Conservation (phyloP, 1,140 invertebrate species). For the Lordiphosa collinella region DNA sequence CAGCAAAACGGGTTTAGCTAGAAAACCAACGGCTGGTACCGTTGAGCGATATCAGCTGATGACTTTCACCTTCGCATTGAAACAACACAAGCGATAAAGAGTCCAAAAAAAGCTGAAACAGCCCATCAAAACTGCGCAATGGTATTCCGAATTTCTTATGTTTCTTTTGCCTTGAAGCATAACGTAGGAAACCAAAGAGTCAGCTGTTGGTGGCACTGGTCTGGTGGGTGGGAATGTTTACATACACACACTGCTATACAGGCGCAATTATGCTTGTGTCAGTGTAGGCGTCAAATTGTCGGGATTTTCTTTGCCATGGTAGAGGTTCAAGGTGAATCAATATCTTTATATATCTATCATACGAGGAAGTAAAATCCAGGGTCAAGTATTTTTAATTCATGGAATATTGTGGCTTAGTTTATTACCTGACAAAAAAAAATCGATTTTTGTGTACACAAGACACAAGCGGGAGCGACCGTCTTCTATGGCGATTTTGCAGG, state of each 20-base stretch:
- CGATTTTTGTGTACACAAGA: conserved; percentile 6
- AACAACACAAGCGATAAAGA: conserved; percentile 20
- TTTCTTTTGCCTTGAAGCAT: conserved; percentile 7
- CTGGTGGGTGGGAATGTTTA: conserved; percentile 26
- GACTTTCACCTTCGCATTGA: conserved; percentile 75
- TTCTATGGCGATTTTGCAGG: too few species aligned
- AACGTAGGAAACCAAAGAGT: conserved; percentile 7
- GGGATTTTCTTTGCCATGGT: conserved; percentile 14
- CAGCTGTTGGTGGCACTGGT: conserved; percentile 44
- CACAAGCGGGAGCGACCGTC: too few species aligned
- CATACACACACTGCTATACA: conserved; percentile 17
- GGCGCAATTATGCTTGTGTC: conserved; percentile 7
- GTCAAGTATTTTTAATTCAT: conserved; percentile 22
- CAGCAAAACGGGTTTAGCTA: conserved; percentile 29
- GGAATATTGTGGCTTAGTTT: background rate
- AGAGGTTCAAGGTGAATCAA: conserved; percentile 54
- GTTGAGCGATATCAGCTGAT: conserved; percentile 41
- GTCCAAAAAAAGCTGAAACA: conserved; percentile 1
- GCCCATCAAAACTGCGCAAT: background rate
- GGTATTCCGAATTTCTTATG: conserved; percentile 3
- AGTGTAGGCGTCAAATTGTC: conserved; percentile 14
- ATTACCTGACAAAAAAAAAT: background rate
- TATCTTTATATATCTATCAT: background rate
- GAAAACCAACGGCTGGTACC: background rate
- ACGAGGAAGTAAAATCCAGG: background rate